phyloP scores from a whole-genome alignment of 2,888 invertebrate species.

The Dascillus cervinus region DNA sequence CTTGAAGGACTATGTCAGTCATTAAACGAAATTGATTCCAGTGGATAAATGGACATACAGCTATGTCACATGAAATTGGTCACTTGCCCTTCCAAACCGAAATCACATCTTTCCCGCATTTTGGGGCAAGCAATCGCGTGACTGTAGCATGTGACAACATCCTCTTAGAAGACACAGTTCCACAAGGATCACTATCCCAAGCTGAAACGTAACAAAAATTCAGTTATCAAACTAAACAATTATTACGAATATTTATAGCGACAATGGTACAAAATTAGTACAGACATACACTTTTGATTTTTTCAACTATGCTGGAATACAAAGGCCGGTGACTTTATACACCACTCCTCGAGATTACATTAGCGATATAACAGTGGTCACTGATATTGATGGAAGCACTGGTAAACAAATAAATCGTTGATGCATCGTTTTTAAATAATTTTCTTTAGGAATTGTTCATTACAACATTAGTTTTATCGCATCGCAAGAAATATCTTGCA shows the following conservation, averaged over 20 bases:
- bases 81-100: constrained; percentile 93
- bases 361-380: constrained; percentile 75
- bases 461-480: constrained; percentile 50
- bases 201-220: constrained; percentile 43
- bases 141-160: constrained; percentile 95
- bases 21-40: no score
- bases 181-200: constrained; percentile 71
- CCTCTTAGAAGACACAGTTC: constrained; percentile 76
- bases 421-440: not conserved
- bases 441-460: constrained; percentile 45
- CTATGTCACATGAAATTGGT: constrained; percentile 84
- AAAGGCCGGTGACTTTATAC: constrained; percentile 83
- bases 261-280: constrained; percentile 53
- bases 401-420: constrained; percentile 40
- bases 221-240: not conserved
- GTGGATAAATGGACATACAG: constrained; percentile 84
- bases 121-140: constrained; percentile 65
- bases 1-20: no score
- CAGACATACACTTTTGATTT: constrained; percentile 91
- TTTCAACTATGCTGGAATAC: constrained; percentile 97
- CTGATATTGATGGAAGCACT: constrained; percentile 56
- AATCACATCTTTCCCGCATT: constrained; percentile 59
- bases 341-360: constrained; percentile 78
- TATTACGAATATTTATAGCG: constrained; percentile 39
- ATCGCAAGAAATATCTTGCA: constrained; percentile 20